Conservation (phyloP, 2,113 vertebrate species). For the Physeter macrocephalus region DNA sequence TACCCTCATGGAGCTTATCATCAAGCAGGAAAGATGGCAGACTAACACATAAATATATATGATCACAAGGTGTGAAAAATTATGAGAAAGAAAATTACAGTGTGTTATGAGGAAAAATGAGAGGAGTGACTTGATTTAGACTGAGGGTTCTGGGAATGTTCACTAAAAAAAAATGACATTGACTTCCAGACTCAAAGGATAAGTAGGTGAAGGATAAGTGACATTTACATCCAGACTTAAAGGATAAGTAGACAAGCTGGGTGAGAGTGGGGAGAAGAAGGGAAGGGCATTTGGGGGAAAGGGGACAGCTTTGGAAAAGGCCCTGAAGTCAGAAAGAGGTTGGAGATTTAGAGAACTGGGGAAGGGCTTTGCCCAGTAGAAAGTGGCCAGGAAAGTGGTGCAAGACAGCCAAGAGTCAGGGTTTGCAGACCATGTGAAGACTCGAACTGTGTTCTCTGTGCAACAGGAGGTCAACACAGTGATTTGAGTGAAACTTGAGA, state of each 20-base stretch:
- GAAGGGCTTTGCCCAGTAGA: not conserved
- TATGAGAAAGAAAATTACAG: not conserved
- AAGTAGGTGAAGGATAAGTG: not conserved
- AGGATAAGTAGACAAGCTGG: not conserved
- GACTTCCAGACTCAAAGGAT: not conserved
- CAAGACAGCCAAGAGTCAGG: fast-evolving
- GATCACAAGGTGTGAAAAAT: not conserved
- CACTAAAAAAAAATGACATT: not conserved
- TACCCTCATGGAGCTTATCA: not conserved
- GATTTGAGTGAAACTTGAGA: not conserved
- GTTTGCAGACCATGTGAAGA: not conserved
- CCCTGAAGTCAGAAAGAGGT: not conserved
- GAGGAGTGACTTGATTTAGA: not conserved
- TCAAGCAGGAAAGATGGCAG: not conserved
- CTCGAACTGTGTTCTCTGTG: not conserved
- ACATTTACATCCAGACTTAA: not conserved
- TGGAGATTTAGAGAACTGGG: not conserved
- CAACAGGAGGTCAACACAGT: not conserved
- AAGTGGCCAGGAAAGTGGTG: not conserved
- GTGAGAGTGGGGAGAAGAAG: not conserved
- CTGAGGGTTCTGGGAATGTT: too few relatives aligned
- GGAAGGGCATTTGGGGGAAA: not conserved
- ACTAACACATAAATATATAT: not conserved
- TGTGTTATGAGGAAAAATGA: not conserved
- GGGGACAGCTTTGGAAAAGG: not conserved